These are phyloP conservation scores for Pissodes strobi DNA, from an alignment of 1,140 invertebrate species.

Conservation along the genomic window DNA sequence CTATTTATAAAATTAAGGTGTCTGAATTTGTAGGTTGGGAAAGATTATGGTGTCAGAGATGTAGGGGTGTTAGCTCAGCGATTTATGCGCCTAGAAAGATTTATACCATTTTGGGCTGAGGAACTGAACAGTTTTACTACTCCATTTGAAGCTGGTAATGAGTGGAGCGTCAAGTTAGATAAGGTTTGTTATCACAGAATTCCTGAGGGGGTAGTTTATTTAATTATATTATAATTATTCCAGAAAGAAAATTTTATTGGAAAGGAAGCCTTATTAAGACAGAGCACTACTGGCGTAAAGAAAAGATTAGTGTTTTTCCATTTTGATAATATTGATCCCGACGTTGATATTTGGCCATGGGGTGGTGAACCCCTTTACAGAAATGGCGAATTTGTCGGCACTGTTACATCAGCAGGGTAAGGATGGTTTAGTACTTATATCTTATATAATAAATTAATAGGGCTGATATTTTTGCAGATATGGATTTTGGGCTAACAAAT, in stretches of 20 bases:
- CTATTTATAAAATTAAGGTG: no score
- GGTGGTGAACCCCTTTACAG: constrained; percentile 79
- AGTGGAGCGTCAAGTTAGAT: constrained; percentile 73
- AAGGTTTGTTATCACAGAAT: no score
- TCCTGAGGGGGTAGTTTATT: no score
- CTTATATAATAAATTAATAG: neutral
- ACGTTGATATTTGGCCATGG: constrained; percentile 79
- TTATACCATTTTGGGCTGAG: constrained; percentile 68
- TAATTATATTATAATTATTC: neutral
- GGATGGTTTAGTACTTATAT: constrained; percentile 3
- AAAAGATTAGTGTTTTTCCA: constrained; percentile 74
- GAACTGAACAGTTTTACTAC: constrained; percentile 77
- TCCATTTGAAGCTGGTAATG: constrained; percentile 76
- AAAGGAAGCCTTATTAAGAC: constrained; percentile 69
- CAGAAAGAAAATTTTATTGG: constrained; percentile 75
- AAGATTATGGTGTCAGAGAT: constrained; percentile 72
- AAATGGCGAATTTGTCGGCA: constrained; percentile 72
- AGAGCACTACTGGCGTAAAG: constrained; percentile 71
- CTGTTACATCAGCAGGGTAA: constrained; percentile 77
- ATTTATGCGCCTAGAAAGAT: constrained; percentile 69
- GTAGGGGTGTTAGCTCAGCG: constrained; percentile 77
- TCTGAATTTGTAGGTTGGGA: constrained; percentile 58
- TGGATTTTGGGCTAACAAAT: constrained; percentile 66
- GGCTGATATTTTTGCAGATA: constrained; percentile 57
- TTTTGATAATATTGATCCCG: constrained; percentile 72